Evolutionary conservation across 2,888 invertebrate genomes (phyloP).

Genomic region (Atethmia centrago): DNA sequence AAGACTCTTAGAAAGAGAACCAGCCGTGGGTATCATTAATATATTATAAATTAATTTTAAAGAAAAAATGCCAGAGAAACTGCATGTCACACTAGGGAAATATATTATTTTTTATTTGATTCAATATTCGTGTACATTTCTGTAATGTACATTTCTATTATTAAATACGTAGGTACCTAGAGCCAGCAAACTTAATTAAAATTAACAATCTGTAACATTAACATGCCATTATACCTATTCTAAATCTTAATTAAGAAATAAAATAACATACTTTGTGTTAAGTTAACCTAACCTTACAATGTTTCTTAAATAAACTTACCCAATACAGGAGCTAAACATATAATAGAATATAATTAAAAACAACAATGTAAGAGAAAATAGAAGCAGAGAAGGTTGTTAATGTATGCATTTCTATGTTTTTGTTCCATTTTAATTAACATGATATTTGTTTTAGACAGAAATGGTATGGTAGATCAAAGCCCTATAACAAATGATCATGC

Average conservation of each 20-base stretch:
- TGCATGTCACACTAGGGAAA: too few species aligned
- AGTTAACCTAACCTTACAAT: neutral
- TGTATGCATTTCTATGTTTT: neutral
- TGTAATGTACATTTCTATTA: neutral
- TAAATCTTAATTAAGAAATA: slow-evolving; percentile 10
- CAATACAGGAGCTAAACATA: neutral
- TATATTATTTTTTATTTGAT: neutral
- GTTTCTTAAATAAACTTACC: slow-evolving; percentile 6
- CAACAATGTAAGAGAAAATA: slow-evolving; percentile 9
- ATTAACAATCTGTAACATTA: neutral
- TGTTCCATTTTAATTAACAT: slow-evolving; percentile 6
- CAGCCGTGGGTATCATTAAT: too few species aligned
- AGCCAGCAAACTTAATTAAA: neutral
- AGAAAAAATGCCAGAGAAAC: neutral
- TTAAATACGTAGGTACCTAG: neutral
- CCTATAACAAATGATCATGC: neutral
- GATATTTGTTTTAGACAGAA: neutral
- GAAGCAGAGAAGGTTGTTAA: too few species aligned
- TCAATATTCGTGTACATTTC: neutral
- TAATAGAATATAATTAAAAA: slow-evolving; percentile 25
- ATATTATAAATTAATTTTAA: too few species aligned
- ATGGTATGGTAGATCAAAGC: neutral
- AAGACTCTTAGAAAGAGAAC: too few species aligned
- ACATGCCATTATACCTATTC: neutral
- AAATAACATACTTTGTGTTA: neutral